Evolutionary conservation across 2,113 vertebrate species (phyloP).

Genomic region (Pachyramphus minor): DNA sequence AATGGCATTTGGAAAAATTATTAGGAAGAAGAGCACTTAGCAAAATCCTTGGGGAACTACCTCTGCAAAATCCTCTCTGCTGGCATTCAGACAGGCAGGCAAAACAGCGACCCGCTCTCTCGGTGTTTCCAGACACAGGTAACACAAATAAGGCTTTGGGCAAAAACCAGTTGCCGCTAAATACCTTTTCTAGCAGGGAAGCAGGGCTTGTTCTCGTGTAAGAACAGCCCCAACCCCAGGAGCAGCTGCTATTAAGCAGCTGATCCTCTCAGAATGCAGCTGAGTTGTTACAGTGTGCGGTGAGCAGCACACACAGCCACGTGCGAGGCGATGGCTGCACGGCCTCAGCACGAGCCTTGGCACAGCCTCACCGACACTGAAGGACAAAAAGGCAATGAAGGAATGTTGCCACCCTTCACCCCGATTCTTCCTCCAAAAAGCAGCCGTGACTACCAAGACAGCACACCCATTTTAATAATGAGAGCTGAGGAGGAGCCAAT

Average conservation of each 20-base stretch:
- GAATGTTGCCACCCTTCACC: not conserved
- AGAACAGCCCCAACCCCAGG: not conserved
- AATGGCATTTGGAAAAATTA: slow-evolving; percentile 26
- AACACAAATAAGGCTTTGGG: not conserved
- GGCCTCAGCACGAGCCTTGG: not conserved
- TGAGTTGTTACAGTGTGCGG: not conserved
- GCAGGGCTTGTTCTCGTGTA: not conserved
- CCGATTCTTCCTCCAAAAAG: not conserved
- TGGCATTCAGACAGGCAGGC: not conserved
- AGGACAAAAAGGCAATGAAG: fast-evolving
- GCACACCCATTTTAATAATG: not conserved
- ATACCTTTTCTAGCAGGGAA: not conserved
- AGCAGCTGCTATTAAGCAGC: slow-evolving; percentile 2
- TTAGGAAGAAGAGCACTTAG: slow-evolving; percentile 16
- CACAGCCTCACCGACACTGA: not conserved
- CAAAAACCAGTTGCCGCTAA: not conserved
- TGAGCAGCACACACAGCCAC: not conserved
- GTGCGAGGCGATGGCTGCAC: not conserved
- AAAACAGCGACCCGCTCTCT: not conserved
- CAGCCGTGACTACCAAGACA: not conserved
- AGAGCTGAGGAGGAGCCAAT: not conserved
- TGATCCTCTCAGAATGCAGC: not conserved
- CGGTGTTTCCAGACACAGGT: not conserved
- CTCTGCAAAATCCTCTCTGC: not conserved
- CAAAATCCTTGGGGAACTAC: slow-evolving; percentile 16